Conservation (phyloP, 2,797 vertebrate species). For the Esox masquinongy region DNA sequence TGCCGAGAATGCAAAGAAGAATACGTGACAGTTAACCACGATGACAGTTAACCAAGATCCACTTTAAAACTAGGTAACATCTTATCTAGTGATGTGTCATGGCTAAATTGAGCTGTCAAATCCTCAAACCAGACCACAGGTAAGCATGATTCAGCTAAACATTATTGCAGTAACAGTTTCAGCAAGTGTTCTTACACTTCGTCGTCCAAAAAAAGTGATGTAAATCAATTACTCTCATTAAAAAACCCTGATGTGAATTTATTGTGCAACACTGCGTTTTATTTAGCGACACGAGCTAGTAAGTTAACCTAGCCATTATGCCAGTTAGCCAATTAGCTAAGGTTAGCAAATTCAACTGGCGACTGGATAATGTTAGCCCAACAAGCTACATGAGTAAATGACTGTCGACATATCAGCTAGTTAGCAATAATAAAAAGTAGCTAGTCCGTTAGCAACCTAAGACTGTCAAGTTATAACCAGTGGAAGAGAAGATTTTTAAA, state of each 20-base stretch:
- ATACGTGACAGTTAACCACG: not conserved
- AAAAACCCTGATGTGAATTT: not conserved
- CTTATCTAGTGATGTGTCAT: not conserved
- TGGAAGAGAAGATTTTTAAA: not conserved
- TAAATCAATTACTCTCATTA: not conserved
- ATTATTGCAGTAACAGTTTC: not conserved
- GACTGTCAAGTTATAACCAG: constrained; percentile 62
- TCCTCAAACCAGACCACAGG: not conserved
- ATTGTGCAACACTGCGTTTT: not conserved
- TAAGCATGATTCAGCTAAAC: not conserved
- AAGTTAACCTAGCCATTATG: not conserved
- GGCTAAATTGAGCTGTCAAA: not conserved
- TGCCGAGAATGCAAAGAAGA: too few relatives aligned
- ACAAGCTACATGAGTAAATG: not conserved
- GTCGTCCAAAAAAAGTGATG: not conserved
- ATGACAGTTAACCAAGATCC: too few relatives aligned
- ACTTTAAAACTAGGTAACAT: not conserved
- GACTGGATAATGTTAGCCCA: not conserved
- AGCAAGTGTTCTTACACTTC: not conserved
- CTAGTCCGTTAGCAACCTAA: not conserved
- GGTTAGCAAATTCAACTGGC: not conserved
- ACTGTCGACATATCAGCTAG: not conserved
- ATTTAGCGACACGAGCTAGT: not conserved
- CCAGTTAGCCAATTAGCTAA: not conserved
- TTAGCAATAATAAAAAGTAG: not conserved